Evolutionary conservation across 2,888 invertebrate genomes (phyloP), one percentile per base, ranked within the genome.

Genomic region (Ellobium chinense): DNA sequence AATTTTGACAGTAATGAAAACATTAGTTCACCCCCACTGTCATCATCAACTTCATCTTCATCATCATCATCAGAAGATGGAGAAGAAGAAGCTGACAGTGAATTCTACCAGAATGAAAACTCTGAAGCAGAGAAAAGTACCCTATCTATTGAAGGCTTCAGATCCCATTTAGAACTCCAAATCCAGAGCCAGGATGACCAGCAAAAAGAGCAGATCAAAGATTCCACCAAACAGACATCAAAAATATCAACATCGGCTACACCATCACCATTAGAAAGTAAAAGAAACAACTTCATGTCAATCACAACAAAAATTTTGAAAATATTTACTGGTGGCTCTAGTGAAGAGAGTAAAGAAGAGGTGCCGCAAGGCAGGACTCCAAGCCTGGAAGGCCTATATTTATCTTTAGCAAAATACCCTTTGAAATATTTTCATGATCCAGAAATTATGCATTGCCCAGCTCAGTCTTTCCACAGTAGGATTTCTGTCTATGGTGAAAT

Each of bases 401-500:
- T 66, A 62, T 68, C 80, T 0, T 54, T 88, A 78, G 81, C 86
- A 39, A 85, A 87, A 74, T 89, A 89, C 79, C 84, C 86, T 62
- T 78, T 87, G 37, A 84, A 81, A 29, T 88, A 89, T 60, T 84
- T 66, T 69, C 60, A 81, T 27, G 84, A 85, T 31, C 89, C 89
- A 29, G 83, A 96, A 82, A 90, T 96, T 21, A 93, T 98, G 78
- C 95, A 95, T 68, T 97, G 98, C 88, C 95, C 95, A 73, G 96
- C 96, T 1, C 97, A 96, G 79, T 95, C 96, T 24, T 97, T 96
- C 92, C 93, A 96, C 82, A 96, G 96, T 92, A 94, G 96, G 89
- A 94, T 97, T 91, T 96, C 96, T 24, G 94, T 97, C 84, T 95
- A 96, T 82, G 97, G 97, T 0, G 97, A 97, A 94, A 96, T 97